Evolutionary conservation across 2,888 invertebrate genomes (phyloP), one percentile per base, ranked within the genome.

Genomic region (Heliconius charithonia): DNA sequence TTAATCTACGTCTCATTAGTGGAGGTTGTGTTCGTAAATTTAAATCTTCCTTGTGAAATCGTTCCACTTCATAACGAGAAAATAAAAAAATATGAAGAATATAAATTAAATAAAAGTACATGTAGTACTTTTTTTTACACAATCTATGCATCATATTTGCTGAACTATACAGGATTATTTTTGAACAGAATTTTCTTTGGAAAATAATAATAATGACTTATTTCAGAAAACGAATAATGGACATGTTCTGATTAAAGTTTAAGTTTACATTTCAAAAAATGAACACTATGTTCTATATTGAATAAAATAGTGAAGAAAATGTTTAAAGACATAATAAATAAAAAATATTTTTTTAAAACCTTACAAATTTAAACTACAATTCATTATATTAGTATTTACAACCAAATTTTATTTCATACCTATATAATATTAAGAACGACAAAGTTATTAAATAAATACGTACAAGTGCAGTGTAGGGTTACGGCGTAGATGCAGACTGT

Each of bases 381-480:
- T 51, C 22, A 19, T 19, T 32, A 12, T 27, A 76, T 78, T 69
- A 69, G 51, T 76, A 71, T 78, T 76, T 74, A 71, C 66, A 80
- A 66, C 56, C 29, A 51, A 78, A 78, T 41, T 76, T 76, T 74
- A 70, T 32, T 75, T 56, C 74, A 45, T 75, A 59, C 62, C 59
- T 32, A 29, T 59, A 74, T 19, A 2, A 51, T 79, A 74, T 77
- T 80, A 75, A 63, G 59, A 81, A 71, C 71, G 67, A 63, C 63
- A n/a, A 45, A 81, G 76, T 82, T 82, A 84, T 83, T 84, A 83
- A 83, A 79, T 75, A 83, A 73, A 82, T 63, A 75, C 84, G 37
- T 82, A 84, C 80, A 84, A 84, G 84, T 83, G 84, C 78, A 65
- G 83, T 56, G 51, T 83, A 79, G 80, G 74, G 81, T 84, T 84